These are phyloP conservation scores for Labia minor DNA, from an alignment of 2,888 invertebrate genomes.

Conservation along the genomic window DNA sequence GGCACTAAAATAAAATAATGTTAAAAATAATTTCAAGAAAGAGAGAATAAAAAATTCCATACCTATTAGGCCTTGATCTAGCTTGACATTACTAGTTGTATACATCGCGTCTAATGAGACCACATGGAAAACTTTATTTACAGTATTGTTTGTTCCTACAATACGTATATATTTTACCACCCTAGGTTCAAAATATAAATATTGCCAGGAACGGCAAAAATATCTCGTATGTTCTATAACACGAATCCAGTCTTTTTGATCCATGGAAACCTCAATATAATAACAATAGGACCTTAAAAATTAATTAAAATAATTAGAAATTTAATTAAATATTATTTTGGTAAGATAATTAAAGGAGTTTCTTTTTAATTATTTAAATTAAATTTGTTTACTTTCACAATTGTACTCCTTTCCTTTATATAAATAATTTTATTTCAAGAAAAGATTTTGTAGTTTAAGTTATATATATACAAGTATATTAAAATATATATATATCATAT, in stretches of 20 bases:
- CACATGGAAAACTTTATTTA: constrained; percentile 90
- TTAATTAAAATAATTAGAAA: constrained; percentile 15
- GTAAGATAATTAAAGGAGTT: constrained; percentile 21
- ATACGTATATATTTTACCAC: constrained; percentile 76
- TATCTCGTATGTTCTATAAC: constrained; percentile 86
- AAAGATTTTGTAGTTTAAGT: too few relatives aligned
- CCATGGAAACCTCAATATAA: constrained; percentile 87
- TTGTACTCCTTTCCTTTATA: not conserved
- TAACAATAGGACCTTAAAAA: constrained; percentile 67
- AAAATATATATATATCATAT: too few relatives aligned
- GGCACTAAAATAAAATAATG: constrained; percentile 55
- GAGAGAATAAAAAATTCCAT: constrained; percentile 28
- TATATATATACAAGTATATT: too few relatives aligned
- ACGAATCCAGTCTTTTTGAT: constrained; percentile 88
- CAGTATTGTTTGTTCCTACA: constrained; percentile 88
- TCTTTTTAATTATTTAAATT: too few relatives aligned
- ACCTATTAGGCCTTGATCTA: constrained; percentile 57
- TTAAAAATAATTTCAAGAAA: not conserved
- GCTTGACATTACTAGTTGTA: constrained; percentile 60
- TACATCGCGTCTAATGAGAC: constrained; percentile 86
- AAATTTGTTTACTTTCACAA: too few relatives aligned
- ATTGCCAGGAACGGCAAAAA: constrained; percentile 94
- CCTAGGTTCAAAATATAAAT: constrained; percentile 77
- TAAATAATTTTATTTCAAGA: too few relatives aligned
- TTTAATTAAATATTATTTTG: not conserved